Base-by-base conservation (phyloP, 2,113 vertebrate genomes). In the Nasalis larvatus region DNA sequence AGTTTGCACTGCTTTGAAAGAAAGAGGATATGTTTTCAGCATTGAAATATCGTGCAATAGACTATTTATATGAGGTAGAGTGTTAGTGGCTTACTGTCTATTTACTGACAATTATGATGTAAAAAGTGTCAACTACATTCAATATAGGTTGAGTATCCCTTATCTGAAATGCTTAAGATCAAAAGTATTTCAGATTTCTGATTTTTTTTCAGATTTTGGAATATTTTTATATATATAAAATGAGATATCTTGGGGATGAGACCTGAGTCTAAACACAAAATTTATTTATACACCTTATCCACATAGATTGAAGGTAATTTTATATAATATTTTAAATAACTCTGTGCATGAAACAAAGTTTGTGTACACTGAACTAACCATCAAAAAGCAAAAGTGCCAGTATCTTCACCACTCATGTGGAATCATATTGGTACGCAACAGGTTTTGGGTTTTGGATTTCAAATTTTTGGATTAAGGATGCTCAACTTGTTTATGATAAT, bases 51-150 rank as follows among this genome's bases (percentile, higher is more conserved):
- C 97, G 95, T 58, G 97, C 98, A 40, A 96, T 98, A 95, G 99
- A 99, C 91, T 99, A 99, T 95, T 98, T 98, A 86, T 98, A 98
- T 93, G 99, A 99, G 99, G 99, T 99, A 99, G 0, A n/a, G 2
- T 96, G 60, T 95, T 97, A 86, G 40, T 97, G 45, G 69, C 90
- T 98, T 27, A 77, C 37, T 87, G 92, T 78, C 56, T 94, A 58
- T 52, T 97, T 78, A 90, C 30, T 95, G 94, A 6, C 0, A 97
- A 94, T 87, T 89, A 35, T 32, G 49, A 91, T 92, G 14, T 14
- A 27, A 95, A 77, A 96, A 42, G 58, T 96, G 32, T 80, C 93
- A 35, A 82, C 12, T 74, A 45, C 13, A 89, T 40, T 93, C 13
- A 94, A 32, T 47, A 77, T 27, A 77, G 42, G 27, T 77, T 77